Conservation (phyloP, 2,797 vertebrate species). For the Ficedula albicollis region DNA sequence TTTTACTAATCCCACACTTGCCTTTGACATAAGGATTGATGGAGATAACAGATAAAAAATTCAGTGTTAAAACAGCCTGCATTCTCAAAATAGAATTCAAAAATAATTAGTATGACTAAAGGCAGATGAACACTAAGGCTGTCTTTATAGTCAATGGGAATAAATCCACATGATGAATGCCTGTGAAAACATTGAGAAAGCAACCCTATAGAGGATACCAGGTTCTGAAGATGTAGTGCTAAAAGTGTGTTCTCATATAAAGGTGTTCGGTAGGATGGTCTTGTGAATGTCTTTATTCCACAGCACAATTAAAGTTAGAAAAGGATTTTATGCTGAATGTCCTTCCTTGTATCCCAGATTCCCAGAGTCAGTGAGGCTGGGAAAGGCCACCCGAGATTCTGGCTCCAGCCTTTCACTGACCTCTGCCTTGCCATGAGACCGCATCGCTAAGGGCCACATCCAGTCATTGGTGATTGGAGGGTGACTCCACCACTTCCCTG, state of each 20-base stretch:
- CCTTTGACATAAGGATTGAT: not conserved
- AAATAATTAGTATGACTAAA: not conserved
- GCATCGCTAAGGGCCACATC: no score
- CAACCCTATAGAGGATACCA: not conserved
- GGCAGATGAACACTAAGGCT: not conserved
- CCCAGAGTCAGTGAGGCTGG: not conserved
- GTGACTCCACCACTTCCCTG: not conserved
- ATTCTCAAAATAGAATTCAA: not conserved
- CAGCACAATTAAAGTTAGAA: not conserved
- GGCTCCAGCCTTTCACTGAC: accelerated
- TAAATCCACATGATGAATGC: not conserved
- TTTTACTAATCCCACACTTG: not conserved
- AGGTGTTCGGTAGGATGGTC: not conserved
- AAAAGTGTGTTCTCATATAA: not conserved
- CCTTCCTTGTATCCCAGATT: not conserved
- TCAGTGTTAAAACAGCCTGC: not conserved
- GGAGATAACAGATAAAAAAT: not conserved
- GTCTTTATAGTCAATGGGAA: not conserved
- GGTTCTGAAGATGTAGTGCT: not conserved
- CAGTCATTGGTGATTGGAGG: accelerated
- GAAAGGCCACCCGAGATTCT: not conserved
- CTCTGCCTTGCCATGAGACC: not conserved
- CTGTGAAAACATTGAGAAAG: not conserved
- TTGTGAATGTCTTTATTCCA: not conserved
- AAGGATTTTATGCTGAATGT: not conserved